Evolutionary conservation across 2,797 vertebrate genomes (phyloP), one percentile per base, ranked within the genome.

Genomic region (Tiaroga cobitis): DNA sequence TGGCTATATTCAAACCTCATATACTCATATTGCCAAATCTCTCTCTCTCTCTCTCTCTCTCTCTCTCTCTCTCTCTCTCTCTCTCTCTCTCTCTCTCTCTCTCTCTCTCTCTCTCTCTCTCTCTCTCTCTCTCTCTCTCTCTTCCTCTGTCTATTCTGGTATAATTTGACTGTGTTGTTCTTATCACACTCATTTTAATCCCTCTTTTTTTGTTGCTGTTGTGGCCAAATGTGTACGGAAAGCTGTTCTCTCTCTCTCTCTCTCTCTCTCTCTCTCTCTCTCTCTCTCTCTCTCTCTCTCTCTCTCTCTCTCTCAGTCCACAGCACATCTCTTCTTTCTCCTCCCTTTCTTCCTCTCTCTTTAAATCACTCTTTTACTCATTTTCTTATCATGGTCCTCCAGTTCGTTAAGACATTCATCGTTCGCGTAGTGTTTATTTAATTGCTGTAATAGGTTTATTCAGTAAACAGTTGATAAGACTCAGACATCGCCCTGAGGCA

Each of bases 371-470:
- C 61, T 73, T 86, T 87, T 80, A 83, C 72, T 84, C n/a, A 61
- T 86, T 90, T 86, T 74, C 87, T 87, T 89, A 87, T 90, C 89
- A 75, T 24, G 43, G 21, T 32, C 61, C 61, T 76, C 34, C 89
- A 90, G 89, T 90, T 63, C 84, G 87, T 78, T 84, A 81, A 84
- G 75, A 78, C 61, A 65, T 72, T 87, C 83, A 80, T 77, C 10
- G n/a, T 68, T 34, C 29, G 51, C 26, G 67, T 72, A n/a, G 83
- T 80, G 77, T 73, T 76, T 89, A 75, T 80, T 61, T 81, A 87
- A 86, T 81, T 87, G 81, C 84, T 75, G 39, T 86, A 86, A 87
- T 84, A 75, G 84, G 74, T 89, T 86, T 88, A 88, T 80, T 86
- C 73, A 82, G 88, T 89, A 85, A 88, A 86, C 82, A 85, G 69